A percentile compares a stretch with the other conserved stretches of the same genome.
Conservation (phyloP, 2,888 invertebrate genomes). For the Hyposoter dolosus region DNA sequence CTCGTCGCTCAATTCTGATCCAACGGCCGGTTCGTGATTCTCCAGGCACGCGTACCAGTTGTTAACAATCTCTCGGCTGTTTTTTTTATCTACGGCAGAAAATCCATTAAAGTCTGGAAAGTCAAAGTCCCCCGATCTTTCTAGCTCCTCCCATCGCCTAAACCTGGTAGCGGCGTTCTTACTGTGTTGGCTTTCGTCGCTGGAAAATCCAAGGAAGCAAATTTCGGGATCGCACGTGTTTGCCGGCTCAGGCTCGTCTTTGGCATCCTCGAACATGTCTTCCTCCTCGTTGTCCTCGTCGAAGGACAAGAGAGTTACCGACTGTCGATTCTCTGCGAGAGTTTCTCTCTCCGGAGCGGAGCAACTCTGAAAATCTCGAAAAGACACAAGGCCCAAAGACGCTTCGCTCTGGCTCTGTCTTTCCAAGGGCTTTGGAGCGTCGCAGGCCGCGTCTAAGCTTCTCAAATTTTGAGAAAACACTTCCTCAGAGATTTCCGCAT, state of each 20-base stretch:
- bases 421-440: neutral
- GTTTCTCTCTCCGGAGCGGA: neutral
- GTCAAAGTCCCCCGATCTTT: neutral
- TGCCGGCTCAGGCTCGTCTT: constrained; percentile 24
- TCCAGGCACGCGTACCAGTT: neutral
- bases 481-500: constrained; percentile 39
- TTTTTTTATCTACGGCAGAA: neutral
- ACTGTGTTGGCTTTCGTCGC: constrained; percentile 26
- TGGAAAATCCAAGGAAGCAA: constrained; percentile 55
- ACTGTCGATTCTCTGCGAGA: neutral
- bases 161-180: neutral
- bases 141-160: neutral
- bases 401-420: neutral
- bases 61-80: neutral
- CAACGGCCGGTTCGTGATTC: neutral
- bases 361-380: neutral
- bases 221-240: neutral
- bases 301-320: constrained; percentile 27
- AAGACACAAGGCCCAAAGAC: constrained; percentile 35
- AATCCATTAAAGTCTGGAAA: neutral
- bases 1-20: neutral
- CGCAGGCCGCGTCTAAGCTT: constrained; percentile 34
- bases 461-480: constrained; percentile 42
- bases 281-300: constrained; percentile 64
- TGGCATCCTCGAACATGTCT: constrained; percentile 57